Evolutionary conservation across 2,797 vertebrate species (phyloP).

Genomic region (Xiphophorus birchmanni): DNA sequence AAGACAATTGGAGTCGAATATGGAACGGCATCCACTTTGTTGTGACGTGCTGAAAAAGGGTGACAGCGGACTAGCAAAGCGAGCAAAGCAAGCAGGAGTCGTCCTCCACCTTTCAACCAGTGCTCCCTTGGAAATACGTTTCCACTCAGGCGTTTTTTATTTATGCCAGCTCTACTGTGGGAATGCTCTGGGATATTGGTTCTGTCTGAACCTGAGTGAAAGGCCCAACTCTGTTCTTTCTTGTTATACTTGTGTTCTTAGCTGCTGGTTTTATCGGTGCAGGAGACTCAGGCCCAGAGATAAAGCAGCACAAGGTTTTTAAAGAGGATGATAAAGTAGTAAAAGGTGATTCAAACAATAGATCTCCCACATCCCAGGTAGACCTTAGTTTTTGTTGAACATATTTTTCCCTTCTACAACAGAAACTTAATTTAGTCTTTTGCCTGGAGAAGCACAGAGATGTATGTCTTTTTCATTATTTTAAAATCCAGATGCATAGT

Average conservation of each 20-base stretch:
- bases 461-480: constrained; percentile 33
- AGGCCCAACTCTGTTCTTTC: constrained; percentile 51
- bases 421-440: constrained; percentile 25
- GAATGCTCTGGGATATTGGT: constrained; percentile 68
- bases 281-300: constrained; percentile 37
- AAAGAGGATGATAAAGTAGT: constrained; percentile 34
- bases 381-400: constrained; percentile 38
- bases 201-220: constrained; percentile 65
- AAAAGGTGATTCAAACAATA: constrained; percentile 54
- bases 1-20: constrained; percentile 68
- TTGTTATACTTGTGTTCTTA: constrained; percentile 55
- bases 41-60: constrained; percentile 55
- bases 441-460: constrained; percentile 21
- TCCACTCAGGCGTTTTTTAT: constrained; percentile 53
- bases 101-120: constrained; percentile 14
- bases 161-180: constrained; percentile 57
- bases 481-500: constrained; percentile 33
- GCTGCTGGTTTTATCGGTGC: constrained; percentile 56
- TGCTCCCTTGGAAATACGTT: constrained; percentile 47
- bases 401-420: constrained; percentile 20
- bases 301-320: constrained; percentile 38
- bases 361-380: constrained; percentile 49
- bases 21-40: constrained; percentile 64
- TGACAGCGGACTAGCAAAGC: constrained; percentile 53
- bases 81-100: constrained; percentile 41